A percentile compares a stretch with the other conserved stretches of the same genome.
These are phyloP conservation scores for Yasuhikotakia modesta DNA, from an alignment of 2,797 vertebrate species.

Conservation along the genomic window DNA sequence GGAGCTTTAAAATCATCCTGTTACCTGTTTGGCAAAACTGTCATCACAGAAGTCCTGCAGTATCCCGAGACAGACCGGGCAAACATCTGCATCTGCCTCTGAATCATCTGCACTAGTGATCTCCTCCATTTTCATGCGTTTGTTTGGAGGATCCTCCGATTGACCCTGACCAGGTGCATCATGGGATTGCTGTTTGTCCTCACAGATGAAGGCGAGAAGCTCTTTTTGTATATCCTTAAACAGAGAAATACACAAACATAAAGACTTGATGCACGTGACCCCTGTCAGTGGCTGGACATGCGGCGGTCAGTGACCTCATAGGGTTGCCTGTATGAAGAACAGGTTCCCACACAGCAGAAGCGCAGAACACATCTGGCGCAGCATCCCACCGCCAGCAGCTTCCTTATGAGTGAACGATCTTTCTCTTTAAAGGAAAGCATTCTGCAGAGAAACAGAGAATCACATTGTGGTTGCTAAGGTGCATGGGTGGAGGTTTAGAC, in stretches of 20 bases:
- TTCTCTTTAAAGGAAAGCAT: conserved; percentile 87
- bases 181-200: conserved; percentile 50
- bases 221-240: conserved; percentile 80
- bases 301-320: conserved; percentile 74
- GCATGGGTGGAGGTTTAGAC: background rate
- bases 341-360: conserved; percentile 86
- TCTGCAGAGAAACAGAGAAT: conserved; percentile 26
- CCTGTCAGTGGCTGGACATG: too few relatives aligned
- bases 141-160: conserved; percentile 76
- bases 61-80: conserved; percentile 88
- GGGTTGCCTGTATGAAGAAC: conserved; percentile 78
- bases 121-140: conserved; percentile 75
- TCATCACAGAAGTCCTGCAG: conserved; percentile 84
- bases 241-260: conserved; percentile 63
- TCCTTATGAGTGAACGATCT: conserved; percentile 79
- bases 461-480: background rate
- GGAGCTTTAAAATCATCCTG: too few relatives aligned
- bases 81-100: conserved; percentile 63
- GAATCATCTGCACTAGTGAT: conserved; percentile 51
- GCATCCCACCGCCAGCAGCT: conserved; percentile 82
- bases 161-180: conserved; percentile 52
- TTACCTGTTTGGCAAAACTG: conserved; percentile 72
- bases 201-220: conserved; percentile 73
- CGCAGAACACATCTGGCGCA: conserved; percentile 90
- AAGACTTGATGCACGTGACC: background rate